Base-by-base conservation (phyloP, 2,888 invertebrate genomes). In the Drosophila dives region DNA sequence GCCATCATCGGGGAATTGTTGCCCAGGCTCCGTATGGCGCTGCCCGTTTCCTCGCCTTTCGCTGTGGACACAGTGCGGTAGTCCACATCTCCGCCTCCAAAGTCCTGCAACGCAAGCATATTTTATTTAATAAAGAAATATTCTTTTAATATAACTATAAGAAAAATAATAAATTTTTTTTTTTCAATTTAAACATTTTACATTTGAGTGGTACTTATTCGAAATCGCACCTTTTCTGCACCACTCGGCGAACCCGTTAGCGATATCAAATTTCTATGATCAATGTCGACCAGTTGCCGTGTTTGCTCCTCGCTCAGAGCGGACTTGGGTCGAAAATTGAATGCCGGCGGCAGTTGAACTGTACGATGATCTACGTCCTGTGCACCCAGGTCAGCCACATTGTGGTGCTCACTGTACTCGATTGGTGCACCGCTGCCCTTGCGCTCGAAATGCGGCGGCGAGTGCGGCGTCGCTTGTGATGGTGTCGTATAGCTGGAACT, bases 261-360 rank as follows among this genome's bases (percentile, higher is more conserved):
- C 68, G 97, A 96, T 89, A 97, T 97, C 72, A 97, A 93, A 93
- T 97, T 97, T 80, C 97, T 94, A 90, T 97, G 97, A 92, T 97
- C 97, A 56, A 97, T 96, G 91, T 97, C 97, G 92, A 94, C 97
- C 92, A 94, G 74, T 66, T 81, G 93, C 11, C 93, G 91, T 20
- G 91, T 72, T 80, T 93, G 93, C 33, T 91, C 92, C 63, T 91
- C 90, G 65, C 91, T 91, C 61, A 91, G 56, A 5, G 86, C 88
- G 10, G 91, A 64, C 66, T 91, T 91, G 20, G 86, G 71, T 3
- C 85, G 85, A 56, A 91, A 85, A 60, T 80, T 84, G 49, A 90
- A 91, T 91, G 95, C 92, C 92, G 94, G 92, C 45, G 92, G 90
- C 64, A 93, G 77, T 72, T 92, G 91, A 92, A 95, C 85, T 90